Conservation (phyloP, 2,888 invertebrate species). For the Harpalus rubripes region DNA sequence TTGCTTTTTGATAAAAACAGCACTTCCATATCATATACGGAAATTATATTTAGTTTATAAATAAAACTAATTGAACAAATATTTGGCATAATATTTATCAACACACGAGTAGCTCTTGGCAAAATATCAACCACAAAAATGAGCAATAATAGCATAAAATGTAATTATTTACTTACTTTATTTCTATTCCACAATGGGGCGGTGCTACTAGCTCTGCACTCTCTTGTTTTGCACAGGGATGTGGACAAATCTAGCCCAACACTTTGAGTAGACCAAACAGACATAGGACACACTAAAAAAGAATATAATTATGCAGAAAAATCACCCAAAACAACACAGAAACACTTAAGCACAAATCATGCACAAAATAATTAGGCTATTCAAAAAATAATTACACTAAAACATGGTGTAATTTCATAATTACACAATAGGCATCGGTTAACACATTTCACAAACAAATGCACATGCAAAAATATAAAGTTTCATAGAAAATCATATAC, state of each 20-base stretch:
- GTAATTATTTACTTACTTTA: conserved; percentile 14
- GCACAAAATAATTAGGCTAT: conserved; percentile 27
- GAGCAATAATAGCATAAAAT: not conserved
- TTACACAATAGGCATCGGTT: conserved; percentile 43
- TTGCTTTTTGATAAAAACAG: conserved; percentile 13
- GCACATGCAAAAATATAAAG: conserved; percentile 27
- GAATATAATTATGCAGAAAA: conserved; percentile 14
- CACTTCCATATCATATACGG: not conserved
- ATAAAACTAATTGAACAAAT: not conserved
- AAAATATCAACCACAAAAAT: conserved; percentile 21
- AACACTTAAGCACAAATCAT: conserved; percentile 6
- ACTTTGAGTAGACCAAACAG: conserved; percentile 86
- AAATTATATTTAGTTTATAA: not conserved
- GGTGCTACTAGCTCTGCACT: conserved; percentile 55
- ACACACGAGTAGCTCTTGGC: not conserved
- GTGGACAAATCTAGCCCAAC: conserved; percentile 78
- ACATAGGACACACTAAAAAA: conserved; percentile 76
- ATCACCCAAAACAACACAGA: not conserved
- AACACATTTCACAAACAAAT: conserved; percentile 23
- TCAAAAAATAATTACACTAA: conserved; percentile 57
- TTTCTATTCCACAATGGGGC: conserved; percentile 57
- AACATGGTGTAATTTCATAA: conserved; percentile 32
- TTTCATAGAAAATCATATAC: conserved; percentile 46
- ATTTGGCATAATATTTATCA: conserved; percentile 31
- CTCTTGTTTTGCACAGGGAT: conserved; percentile 69